These are phyloP conservation scores for Eurypyga helias DNA, from an alignment of 2,113 vertebrate genomes.

Conservation along the genomic window DNA sequence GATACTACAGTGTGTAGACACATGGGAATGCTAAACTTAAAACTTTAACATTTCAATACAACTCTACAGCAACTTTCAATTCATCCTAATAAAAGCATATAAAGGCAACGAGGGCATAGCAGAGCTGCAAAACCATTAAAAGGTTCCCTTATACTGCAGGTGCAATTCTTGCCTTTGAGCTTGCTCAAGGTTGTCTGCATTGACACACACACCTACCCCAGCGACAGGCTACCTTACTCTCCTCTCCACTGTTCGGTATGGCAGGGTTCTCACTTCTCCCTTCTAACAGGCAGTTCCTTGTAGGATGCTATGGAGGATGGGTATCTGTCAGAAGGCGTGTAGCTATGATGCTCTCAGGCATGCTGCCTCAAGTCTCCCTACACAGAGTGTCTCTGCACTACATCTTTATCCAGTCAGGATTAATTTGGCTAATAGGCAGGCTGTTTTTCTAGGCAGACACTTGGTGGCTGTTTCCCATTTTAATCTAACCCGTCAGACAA, in stretches of 20 bases:
- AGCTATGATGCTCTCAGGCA: background rate
- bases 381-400: background rate
- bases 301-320: background rate
- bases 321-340: background rate
- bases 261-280: background rate
- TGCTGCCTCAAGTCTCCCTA: background rate
- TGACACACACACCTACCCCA: rapidly evolving
- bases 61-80: background rate
- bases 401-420: background rate
- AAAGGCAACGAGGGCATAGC: background rate
- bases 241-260: background rate
- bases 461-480: background rate
- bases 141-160: background rate
- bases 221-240: background rate
- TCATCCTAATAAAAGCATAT: background rate
- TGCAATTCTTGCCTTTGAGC: background rate
- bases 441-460: background rate
- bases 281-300: background rate
- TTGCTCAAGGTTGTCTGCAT: background rate
- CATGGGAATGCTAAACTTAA: background rate
- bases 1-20: background rate
- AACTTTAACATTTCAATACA: background rate
- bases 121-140: background rate
- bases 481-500: background rate
- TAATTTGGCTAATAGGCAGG: background rate